Conservation (phyloP, 1,140 invertebrate species). For the Pemphigus obesinymphae region DNA sequence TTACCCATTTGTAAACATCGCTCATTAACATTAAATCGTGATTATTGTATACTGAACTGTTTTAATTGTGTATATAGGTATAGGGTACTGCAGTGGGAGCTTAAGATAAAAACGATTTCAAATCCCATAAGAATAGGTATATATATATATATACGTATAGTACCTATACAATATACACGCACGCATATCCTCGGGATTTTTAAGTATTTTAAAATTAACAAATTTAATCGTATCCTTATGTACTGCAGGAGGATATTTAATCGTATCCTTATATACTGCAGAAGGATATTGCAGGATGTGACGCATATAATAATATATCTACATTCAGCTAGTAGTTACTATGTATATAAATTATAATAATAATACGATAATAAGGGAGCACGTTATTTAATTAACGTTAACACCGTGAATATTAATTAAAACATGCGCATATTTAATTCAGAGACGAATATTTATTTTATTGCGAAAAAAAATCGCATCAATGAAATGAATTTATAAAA, state of each 20-base stretch:
- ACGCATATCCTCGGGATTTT: not conserved
- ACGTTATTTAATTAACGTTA: not conserved
- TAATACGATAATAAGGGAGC: not conserved
- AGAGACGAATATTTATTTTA: too few species aligned
- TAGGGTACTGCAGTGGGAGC: too few species aligned
- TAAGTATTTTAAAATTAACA: not conserved
- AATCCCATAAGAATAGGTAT: not conserved
- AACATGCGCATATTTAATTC: not conserved
- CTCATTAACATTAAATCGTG: not conserved
- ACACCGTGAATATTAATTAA: conserved; percentile 7
- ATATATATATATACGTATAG: too few species aligned
- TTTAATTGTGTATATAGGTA: not conserved
- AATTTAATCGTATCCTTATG: not conserved
- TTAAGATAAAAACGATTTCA: not conserved
- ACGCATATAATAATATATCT: not conserved
- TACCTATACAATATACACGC: too few species aligned
- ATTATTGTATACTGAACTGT: not conserved
- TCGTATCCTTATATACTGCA: not conserved
- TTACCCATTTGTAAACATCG: too few species aligned
- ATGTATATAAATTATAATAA: not conserved
- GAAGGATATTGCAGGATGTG: too few species aligned
- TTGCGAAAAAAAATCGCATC: not conserved
- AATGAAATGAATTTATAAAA: not conserved
- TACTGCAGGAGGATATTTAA: too few species aligned
- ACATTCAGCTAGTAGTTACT: not conserved